These are phyloP conservation scores for Solenopsis fugax DNA, from an alignment of 1,140 invertebrate species.

Conservation along the genomic window DNA sequence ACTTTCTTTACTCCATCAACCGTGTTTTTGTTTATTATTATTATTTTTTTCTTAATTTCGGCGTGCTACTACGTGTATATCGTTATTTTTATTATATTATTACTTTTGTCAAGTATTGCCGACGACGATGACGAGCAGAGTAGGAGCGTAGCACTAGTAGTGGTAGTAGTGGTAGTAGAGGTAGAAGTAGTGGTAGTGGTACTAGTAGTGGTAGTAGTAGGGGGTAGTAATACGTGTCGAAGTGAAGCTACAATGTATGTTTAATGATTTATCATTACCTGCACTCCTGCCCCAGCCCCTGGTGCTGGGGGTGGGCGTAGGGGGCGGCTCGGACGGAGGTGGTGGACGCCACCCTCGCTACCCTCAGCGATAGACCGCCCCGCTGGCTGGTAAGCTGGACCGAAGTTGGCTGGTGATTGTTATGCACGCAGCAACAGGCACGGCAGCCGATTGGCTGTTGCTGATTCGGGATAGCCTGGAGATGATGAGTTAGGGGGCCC, in stretches of 20 bases:
- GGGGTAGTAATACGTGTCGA: conserved; percentile 72
- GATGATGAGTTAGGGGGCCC: conserved; percentile 83
- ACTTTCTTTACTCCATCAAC: conserved; percentile 73
- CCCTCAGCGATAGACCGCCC: conserved; percentile 86
- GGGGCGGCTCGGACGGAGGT: conserved; percentile 87
- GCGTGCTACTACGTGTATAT: conserved; percentile 71
- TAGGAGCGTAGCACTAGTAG: conserved; percentile 70
- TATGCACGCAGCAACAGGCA: conserved; percentile 83
- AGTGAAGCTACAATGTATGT: conserved; percentile 76
- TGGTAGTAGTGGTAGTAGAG: conserved; percentile 13
- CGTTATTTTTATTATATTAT: conserved; percentile 65
- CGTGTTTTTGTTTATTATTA: conserved; percentile 70
- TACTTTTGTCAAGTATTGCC: conserved; percentile 68
- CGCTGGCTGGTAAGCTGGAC: conserved; percentile 85
- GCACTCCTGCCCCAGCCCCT: conserved; percentile 86
- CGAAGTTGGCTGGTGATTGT: conserved; percentile 79
- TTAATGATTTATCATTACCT: conserved; percentile 82
- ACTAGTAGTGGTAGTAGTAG: conserved; percentile 45
- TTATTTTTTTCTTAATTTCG: conserved; percentile 77
- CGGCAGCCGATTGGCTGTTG: conserved; percentile 79
- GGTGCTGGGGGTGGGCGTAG: conserved; percentile 86
- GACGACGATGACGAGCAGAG: conserved; percentile 73
- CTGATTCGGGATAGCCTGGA: conserved; percentile 74
- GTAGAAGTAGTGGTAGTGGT: conserved; percentile 25
- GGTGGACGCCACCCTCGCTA: conserved; percentile 87